Conservation (phyloP, 2,888 invertebrate genomes). For the Dryocosmus kuriphilus region DNA sequence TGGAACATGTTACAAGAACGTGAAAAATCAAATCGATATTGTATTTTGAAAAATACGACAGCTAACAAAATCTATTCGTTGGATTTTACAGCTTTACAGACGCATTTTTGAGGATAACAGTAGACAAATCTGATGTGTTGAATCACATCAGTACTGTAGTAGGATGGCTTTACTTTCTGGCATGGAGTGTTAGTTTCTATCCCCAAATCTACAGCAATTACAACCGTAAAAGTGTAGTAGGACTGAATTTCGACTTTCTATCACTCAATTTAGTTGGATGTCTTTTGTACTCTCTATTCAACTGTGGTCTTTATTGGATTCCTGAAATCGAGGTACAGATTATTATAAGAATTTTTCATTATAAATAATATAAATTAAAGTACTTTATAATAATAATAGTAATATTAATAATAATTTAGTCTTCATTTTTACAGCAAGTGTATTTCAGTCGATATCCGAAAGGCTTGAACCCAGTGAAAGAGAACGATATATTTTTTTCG, state of each 20-base stretch:
- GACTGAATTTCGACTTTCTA: constrained; percentile 97
- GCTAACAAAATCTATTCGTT: constrained; percentile 58
- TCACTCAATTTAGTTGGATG: constrained; percentile 96
- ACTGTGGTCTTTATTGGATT: constrained; percentile 93
- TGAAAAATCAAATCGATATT: not conserved
- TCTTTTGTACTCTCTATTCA: constrained; percentile 93
- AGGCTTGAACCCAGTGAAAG: constrained; percentile 94
- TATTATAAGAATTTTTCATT: not conserved
- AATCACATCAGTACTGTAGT: constrained; percentile 88
- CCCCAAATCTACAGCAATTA: constrained; percentile 97
- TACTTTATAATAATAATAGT: too few species aligned
- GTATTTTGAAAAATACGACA: not conserved
- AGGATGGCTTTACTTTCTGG: constrained; percentile 99
- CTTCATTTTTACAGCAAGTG: constrained; percentile 82
- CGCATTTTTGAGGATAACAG: constrained; percentile 87
- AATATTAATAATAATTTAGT: too few species aligned
- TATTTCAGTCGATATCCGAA: constrained; percentile 90
- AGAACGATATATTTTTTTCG: constrained; percentile 98
- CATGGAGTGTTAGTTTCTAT: constrained; percentile 99
- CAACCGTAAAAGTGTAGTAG: constrained; percentile 95
- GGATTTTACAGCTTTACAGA: constrained; percentile 82
- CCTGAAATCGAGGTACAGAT: constrained; percentile 85
- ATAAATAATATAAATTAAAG: constrained; percentile 21
- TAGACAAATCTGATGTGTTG: constrained; percentile 84
- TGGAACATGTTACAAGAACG: not conserved